phyloP scores from a whole-genome alignment of 2,888 invertebrate species.

The Tenthredo notha region DNA sequence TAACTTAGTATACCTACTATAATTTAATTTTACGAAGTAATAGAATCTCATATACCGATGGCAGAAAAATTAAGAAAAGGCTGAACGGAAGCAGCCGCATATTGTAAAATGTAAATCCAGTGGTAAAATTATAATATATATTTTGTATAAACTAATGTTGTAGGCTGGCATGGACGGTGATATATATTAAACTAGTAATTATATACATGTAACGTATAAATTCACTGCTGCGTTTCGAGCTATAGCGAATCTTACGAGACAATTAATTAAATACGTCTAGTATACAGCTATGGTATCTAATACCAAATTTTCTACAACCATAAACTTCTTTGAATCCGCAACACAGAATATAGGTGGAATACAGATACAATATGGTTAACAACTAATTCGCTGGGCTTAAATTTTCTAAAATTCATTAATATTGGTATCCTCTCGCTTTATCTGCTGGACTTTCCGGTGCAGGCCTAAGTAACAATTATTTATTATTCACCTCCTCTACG shows the following conservation, averaged over 20 bases:
- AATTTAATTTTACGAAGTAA: neutral
- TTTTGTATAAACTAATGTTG: conserved; percentile 24
- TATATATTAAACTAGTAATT: neutral
- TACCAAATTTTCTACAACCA: neutral
- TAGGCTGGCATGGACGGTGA: neutral
- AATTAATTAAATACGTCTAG: neutral
- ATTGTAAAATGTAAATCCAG: conserved; percentile 5
- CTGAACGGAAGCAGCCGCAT: conserved; percentile 14
- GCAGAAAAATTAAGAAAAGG: neutral
- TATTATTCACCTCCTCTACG: neutral
- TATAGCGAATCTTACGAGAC: neutral
- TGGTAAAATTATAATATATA: conserved; percentile 25
- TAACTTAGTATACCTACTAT: neutral
- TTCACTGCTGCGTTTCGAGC: conserved; percentile 1
- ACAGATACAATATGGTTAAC: neutral
- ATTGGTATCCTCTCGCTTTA: too few species aligned
- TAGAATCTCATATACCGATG: neutral
- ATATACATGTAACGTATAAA: neutral
- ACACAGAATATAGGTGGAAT: neutral
- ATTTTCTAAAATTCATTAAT: neutral
- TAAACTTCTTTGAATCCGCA: neutral
- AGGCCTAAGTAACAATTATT: conserved; percentile 5
- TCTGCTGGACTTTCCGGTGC: neutral
- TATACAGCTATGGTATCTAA: neutral
- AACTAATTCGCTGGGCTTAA: neutral